Evolutionary conservation across 2,888 invertebrate species (phyloP).

Genomic region (Spialia ferax): DNA sequence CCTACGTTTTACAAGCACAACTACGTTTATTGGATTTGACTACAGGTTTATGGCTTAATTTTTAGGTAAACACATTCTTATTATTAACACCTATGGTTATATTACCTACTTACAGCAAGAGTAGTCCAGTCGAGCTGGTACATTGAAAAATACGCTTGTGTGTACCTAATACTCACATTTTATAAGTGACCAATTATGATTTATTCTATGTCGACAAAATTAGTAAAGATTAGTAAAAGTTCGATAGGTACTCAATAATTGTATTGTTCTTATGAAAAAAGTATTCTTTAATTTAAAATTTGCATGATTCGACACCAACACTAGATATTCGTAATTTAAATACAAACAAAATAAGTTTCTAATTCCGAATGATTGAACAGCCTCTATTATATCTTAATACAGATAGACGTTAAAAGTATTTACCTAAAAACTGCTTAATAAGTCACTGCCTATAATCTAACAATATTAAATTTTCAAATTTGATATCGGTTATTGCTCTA

Average conservation of each 20-base stretch:
- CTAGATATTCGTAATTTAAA: no score
- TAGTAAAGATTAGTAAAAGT: no score
- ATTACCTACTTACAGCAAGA: conserved; percentile 21
- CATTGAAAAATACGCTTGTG: not conserved
- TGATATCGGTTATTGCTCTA: conserved; percentile 69
- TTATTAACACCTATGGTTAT: conserved; percentile 21
- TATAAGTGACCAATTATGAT: no score
- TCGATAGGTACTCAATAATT: no score
- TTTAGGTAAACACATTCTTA: conserved; percentile 42
- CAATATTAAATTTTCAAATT: conserved; percentile 49
- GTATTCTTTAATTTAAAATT: no score
- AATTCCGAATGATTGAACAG: conserved; percentile 8
- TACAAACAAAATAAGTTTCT: not conserved
- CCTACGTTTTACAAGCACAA: conserved; percentile 58
- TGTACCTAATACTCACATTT: no score
- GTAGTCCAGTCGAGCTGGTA: not conserved
- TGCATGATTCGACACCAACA: no score
- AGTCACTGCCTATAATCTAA: conserved; percentile 48
- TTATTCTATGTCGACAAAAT: no score
- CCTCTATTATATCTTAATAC: conserved; percentile 43
- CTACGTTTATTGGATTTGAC: conserved; percentile 62
- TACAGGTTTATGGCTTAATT: conserved; percentile 46
- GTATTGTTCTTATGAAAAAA: no score
- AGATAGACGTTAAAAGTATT: conserved; percentile 46
- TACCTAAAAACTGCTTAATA: conserved; percentile 43